Conservation (phyloP, 2,113 vertebrate genomes). For the Struthidea cinerea region DNA sequence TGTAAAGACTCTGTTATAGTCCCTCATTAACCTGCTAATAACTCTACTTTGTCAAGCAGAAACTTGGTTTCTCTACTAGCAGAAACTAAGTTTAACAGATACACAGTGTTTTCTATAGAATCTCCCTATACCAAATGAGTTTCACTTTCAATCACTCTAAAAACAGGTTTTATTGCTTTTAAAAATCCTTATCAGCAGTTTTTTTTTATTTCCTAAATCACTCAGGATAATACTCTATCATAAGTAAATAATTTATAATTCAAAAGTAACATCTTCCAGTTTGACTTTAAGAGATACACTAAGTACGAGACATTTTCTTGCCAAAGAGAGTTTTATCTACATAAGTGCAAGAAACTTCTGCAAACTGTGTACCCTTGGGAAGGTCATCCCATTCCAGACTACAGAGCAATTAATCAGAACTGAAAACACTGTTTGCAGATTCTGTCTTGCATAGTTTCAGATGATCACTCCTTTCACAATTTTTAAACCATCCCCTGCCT, state of each 20-base stretch:
- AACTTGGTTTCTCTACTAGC: neutral
- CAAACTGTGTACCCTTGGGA: neutral
- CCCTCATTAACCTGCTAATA: neutral
- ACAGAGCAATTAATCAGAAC: neutral
- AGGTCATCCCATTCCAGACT: neutral
- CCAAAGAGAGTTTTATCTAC: neutral
- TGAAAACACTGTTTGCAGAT: neutral
- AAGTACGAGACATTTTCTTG: neutral
- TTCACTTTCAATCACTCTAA: neutral
- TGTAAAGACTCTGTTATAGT: neutral
- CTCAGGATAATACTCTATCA: neutral
- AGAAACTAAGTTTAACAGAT: neutral
- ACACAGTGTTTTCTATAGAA: neutral
- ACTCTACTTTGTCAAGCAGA: neutral
- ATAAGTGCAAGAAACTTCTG: neutral
- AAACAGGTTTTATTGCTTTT: neutral
- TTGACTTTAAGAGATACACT: neutral
- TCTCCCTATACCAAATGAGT: neutral
- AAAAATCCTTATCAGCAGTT: neutral
- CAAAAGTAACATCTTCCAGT: neutral
- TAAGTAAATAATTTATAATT: neutral
- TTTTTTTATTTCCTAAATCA: neutral
- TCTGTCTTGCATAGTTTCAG: neutral
- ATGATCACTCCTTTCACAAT: neutral
- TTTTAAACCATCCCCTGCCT: neutral